Evolutionary conservation across 2,888 invertebrate genomes (phyloP).

Genomic region (Xestia rhomboidea): DNA sequence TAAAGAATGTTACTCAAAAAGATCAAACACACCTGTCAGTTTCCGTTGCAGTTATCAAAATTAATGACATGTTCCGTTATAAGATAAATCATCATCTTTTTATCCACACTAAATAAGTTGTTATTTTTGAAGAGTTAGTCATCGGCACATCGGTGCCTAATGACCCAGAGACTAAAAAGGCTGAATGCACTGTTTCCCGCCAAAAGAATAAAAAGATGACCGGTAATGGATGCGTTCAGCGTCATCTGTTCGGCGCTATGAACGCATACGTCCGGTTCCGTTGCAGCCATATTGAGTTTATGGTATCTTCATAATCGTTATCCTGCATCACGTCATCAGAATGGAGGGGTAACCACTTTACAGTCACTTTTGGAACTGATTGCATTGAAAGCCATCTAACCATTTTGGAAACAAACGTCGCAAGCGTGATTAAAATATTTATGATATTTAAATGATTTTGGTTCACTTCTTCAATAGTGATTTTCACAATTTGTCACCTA

Average conservation of each 20-base stretch:
- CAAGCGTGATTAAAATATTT: neutral
- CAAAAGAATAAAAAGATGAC: slow-evolving; percentile 79
- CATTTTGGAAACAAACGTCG: neutral
- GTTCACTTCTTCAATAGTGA: neutral
- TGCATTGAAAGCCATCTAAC: neutral
- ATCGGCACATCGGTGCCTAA: slow-evolving; percentile 36
- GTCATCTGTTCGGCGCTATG: slow-evolving; percentile 73
- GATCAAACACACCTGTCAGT: slow-evolving; percentile 49
- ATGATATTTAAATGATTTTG: neutral
- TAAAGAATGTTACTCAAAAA: slow-evolving; percentile 18
- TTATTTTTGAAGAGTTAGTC: slow-evolving; percentile 32
- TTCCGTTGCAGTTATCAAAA: slow-evolving; percentile 30
- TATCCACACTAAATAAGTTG: slow-evolving; percentile 33
- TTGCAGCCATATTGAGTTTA: slow-evolving; percentile 77
- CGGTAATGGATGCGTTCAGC: slow-evolving; percentile 77
- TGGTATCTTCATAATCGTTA: slow-evolving; percentile 50
- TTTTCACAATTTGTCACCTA: too few relatives aligned
- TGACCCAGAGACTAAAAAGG: slow-evolving; percentile 60
- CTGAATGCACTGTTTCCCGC: slow-evolving; percentile 67
- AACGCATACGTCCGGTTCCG: slow-evolving; percentile 80
- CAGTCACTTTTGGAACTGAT: neutral
- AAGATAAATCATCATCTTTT: slow-evolving; percentile 28
- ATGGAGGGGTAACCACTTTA: neutral
- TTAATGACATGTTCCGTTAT: slow-evolving; percentile 40
- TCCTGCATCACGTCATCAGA: slow-evolving; percentile 43